These are phyloP conservation scores for Apodemia duryi DNA, from an alignment of 2,888 invertebrate species.

Conservation along the genomic window DNA sequence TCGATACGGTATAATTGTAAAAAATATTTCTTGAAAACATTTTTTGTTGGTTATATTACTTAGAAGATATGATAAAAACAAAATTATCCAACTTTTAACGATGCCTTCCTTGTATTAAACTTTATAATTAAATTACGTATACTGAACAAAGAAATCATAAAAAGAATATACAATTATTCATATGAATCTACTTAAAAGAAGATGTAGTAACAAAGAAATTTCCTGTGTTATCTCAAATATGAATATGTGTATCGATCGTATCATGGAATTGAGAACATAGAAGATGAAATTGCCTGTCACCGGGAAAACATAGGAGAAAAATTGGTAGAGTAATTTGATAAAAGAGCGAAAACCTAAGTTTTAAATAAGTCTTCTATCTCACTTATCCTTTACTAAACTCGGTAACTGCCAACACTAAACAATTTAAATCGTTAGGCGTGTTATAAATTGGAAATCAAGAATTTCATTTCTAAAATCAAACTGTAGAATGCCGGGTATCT, in stretches of 20 bases:
- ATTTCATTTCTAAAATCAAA: too few species aligned
- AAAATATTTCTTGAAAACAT: too few species aligned
- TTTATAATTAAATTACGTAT: background rate
- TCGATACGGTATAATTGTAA: too few species aligned
- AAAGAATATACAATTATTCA: background rate
- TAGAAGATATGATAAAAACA: too few species aligned
- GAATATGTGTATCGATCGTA: background rate
- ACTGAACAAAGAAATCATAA: background rate
- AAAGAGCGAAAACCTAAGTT: background rate
- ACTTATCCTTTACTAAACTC: too few species aligned
- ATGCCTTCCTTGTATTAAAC: background rate
- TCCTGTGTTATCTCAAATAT: slow-evolving; percentile 1
- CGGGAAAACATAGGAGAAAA: background rate
- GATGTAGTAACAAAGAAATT: background rate
- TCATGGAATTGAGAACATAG: background rate
- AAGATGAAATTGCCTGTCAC: background rate
- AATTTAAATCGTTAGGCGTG: too few species aligned
- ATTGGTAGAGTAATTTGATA: background rate
- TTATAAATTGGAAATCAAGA: too few species aligned
- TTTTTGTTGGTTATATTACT: too few species aligned
- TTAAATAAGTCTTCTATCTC: too few species aligned
- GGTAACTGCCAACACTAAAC: too few species aligned
- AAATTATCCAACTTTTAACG: too few species aligned
- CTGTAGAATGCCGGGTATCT: background rate
- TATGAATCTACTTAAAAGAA: background rate